Evolutionary conservation across 2,888 invertebrate species (phyloP).

Genomic region (Brenthis daphne): DNA sequence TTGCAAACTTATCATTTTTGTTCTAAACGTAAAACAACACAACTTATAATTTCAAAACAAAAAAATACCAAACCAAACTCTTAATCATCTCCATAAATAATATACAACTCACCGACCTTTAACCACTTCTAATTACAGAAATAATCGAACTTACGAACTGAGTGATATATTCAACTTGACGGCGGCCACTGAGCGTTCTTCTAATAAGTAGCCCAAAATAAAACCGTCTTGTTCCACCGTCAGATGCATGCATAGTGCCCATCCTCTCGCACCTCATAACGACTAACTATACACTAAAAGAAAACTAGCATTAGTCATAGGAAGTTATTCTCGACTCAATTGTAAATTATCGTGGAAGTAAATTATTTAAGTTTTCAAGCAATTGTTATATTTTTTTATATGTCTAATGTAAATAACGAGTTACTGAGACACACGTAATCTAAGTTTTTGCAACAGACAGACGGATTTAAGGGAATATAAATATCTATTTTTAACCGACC

Average conservation of each 20-base stretch:
- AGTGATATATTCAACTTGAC: slow-evolving; percentile 44
- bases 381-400: background rate
- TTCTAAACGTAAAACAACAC: too few species aligned
- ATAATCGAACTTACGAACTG: slow-evolving; percentile 30
- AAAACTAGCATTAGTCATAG: slow-evolving; percentile 37
- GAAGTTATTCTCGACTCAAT: slow-evolving; percentile 1
- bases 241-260: slow-evolving; percentile 42
- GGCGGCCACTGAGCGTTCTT: slow-evolving; percentile 47
- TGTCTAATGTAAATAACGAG: too few species aligned
- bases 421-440: too few species aligned
- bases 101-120: slow-evolving; percentile 1
- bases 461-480: too few species aligned
- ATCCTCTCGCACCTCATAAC: slow-evolving; percentile 47
- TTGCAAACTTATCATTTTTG: too few species aligned
- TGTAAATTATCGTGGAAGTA: background rate
- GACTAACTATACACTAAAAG: slow-evolving; percentile 42
- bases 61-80: background rate
- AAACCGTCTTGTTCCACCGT: slow-evolving; percentile 50
- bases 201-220: slow-evolving; percentile 63
- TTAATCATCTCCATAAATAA: background rate
- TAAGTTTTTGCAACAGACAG: too few species aligned
- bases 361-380: background rate
- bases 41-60: too few species aligned
- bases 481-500: too few species aligned
- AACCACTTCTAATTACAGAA: slow-evolving; percentile 21